These are phyloP conservation scores for Slavum lentiscoides DNA, from an alignment of 2,888 invertebrate species.

Conservation along the genomic window DNA sequence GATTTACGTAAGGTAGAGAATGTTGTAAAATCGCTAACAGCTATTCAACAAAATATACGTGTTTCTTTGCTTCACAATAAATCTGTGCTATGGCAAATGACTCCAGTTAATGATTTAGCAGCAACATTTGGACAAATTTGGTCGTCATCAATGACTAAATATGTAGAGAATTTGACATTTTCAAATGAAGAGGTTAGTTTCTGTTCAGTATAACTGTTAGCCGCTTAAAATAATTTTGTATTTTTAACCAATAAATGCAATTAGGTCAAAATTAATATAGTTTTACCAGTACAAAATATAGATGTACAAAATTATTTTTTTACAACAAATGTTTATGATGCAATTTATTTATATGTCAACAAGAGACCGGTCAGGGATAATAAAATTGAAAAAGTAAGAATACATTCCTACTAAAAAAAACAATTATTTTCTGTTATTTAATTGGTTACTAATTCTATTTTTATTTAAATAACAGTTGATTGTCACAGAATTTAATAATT, in stretches of 20 bases:
- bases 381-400: slow-evolving; percentile 64
- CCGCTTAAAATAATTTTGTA: background rate
- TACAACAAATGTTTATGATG: slow-evolving; percentile 54
- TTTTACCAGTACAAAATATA: slow-evolving; percentile 42
- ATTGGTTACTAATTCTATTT: slow-evolving; percentile 19
- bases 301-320: slow-evolving; percentile 48
- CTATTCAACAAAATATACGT: slow-evolving; percentile 63
- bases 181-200: slow-evolving; percentile 56
- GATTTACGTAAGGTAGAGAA: slow-evolving; percentile 64
- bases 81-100: slow-evolving; percentile 62
- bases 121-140: slow-evolving; percentile 53
- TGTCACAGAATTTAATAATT: slow-evolving; percentile 60
- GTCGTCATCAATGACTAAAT: slow-evolving; percentile 50
- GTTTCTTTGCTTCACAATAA: slow-evolving; percentile 62
- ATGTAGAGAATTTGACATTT: slow-evolving; percentile 57
- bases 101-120: slow-evolving; percentile 58
- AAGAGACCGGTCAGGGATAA: slow-evolving; percentile 63
- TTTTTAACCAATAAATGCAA: background rate
- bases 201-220: background rate
- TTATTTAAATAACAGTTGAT: slow-evolving; percentile 60
- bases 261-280: slow-evolving; percentile 35
- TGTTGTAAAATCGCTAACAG: slow-evolving; percentile 62
- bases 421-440: slow-evolving; percentile 20
- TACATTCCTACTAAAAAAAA: background rate
- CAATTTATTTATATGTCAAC: slow-evolving; percentile 62